Percentiles rank a stretch among this genome's conserved stretches.
phyloP scores from a whole-genome alignment of 2,113 vertebrate genomes.

The Beaufortia kweichowensis region DNA sequence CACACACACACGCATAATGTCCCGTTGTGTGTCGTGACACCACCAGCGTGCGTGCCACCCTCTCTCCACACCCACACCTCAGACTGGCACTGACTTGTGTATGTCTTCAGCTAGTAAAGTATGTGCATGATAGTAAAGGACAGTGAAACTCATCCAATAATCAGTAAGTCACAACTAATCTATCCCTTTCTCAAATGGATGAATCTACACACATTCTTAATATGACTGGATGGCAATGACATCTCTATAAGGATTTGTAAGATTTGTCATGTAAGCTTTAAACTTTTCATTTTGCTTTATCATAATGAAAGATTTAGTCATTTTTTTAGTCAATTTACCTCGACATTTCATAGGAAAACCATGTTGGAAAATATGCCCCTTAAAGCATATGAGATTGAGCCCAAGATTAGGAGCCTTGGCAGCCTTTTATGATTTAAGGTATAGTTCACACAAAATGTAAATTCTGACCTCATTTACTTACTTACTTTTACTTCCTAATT shows the following conservation, averaged over 20 bases:
- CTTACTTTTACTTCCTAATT: no score
- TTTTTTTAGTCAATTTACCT: no score
- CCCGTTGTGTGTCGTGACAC: constrained; percentile 47
- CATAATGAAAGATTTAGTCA: no score
- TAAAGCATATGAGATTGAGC: no score
- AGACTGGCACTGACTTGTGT: constrained; percentile 1
- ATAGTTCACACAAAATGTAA: no score
- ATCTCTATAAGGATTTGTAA: no score
- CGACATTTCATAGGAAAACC: no score
- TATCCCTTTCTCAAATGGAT: constrained; percentile 7
- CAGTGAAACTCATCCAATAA: constrained; percentile 5
- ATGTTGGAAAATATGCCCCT: no score
- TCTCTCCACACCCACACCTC: constrained; percentile 32
- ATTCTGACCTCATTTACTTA: no score
- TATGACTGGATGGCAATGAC: neutral
- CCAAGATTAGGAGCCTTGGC: no score
- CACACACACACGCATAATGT: neutral
- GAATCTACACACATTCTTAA: neutral
- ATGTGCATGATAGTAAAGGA: neutral
- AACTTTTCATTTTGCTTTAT: no score
- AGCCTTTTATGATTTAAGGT: no score
- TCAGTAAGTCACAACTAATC: neutral
- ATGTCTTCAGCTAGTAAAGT: neutral
- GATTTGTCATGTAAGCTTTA: neutral
- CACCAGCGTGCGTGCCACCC: constrained; percentile 31